phyloP scores from a whole-genome alignment of 1,140 invertebrate genomes.

The Hylyphantes graminicola region DNA sequence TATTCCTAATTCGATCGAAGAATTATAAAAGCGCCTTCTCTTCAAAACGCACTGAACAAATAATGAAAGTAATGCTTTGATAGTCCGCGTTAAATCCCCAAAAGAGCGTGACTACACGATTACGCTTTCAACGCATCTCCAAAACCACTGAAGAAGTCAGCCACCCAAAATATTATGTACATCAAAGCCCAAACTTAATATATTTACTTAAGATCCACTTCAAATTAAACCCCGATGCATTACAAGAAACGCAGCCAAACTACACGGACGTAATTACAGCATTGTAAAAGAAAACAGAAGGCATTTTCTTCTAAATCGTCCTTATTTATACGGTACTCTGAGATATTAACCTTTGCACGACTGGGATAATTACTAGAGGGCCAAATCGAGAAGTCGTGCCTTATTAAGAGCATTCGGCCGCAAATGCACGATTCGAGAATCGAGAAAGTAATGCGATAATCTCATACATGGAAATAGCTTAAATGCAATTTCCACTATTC shows the following conservation, averaged over 20 bases:
- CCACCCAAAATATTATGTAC: too few relatives aligned
- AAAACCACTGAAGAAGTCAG: too few relatives aligned
- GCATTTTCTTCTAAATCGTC: not conserved
- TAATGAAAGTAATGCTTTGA: too few relatives aligned
- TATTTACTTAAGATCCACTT: too few relatives aligned
- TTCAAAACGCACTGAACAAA: too few relatives aligned
- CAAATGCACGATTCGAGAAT: conserved; percentile 17
- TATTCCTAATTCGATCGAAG: too few relatives aligned
- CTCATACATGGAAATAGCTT: not conserved
- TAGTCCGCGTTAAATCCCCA: too few relatives aligned
- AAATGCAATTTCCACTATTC: not conserved
- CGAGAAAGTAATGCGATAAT: not conserved
- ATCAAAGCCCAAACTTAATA: too few relatives aligned
- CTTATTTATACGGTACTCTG: not conserved
- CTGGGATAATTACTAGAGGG: conserved; percentile 17
- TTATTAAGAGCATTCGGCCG: conserved; percentile 24
- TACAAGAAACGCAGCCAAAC: not conserved
- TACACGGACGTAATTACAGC: not conserved
- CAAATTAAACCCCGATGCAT: conserved; percentile 15
- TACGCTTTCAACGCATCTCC: too few relatives aligned
- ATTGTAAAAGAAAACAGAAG: not conserved
- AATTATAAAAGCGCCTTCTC: too few relatives aligned
- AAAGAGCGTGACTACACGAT: too few relatives aligned
- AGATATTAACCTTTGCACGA: conserved; percentile 25
- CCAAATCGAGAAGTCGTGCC: conserved; percentile 31